Evolutionary conservation across 1,140 invertebrate genomes (phyloP).

Genomic region (Saccostrea echinata): DNA sequence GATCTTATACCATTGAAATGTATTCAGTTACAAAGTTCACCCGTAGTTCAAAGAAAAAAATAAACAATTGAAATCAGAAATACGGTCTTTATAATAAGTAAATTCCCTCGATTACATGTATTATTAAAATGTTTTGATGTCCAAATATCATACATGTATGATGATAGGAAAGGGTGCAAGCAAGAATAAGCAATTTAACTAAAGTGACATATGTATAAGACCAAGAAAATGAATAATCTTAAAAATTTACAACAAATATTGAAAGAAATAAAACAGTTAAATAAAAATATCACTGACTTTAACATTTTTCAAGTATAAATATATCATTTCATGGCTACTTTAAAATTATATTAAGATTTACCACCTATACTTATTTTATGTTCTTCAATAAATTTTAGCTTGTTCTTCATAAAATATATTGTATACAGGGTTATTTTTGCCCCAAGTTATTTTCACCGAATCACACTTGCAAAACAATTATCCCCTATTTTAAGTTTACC

Average conservation of each 20-base stretch:
- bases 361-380: no score
- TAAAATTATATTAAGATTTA: no score
- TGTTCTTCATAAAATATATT: not conserved
- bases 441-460: not conserved
- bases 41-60: conserved; percentile 1
- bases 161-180: conserved; percentile 33
- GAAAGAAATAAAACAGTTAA: not conserved
- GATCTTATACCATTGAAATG: not conserved
- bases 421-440: not conserved
- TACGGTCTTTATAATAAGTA: not conserved
- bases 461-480: no score
- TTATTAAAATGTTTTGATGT: not conserved
- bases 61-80: conserved; percentile 33
- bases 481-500: not conserved
- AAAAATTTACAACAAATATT: conserved; percentile 29
- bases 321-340: not conserved
- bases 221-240: not conserved
- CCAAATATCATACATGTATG: conserved; percentile 4
- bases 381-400: no score
- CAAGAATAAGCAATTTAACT: conserved; percentile 32
- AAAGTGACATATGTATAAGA: conserved; percentile 32
- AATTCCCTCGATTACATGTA: not conserved
- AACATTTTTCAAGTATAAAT: not conserved
- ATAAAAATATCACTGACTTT: not conserved
- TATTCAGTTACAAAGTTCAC: not conserved